Conservation (phyloP, 1,140 invertebrate species). For the Calycopis cecrops region DNA sequence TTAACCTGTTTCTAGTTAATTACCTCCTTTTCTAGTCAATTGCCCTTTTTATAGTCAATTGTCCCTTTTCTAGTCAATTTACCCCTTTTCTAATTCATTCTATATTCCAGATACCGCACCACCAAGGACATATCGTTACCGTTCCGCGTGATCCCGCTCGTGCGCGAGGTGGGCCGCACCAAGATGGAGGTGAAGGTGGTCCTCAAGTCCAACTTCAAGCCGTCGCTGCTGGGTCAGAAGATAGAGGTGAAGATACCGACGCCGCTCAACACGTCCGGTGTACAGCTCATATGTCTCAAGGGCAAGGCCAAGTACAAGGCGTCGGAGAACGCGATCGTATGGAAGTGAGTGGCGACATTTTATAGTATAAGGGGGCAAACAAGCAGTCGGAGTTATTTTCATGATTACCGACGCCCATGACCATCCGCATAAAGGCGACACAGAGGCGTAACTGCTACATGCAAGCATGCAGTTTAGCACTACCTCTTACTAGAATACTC, state of each 20-base stretch:
- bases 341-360: conserved; percentile 97
- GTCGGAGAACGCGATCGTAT: conserved; percentile 99
- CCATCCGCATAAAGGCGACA: no score
- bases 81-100: no score
- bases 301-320: conserved; percentile 99
- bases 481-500: no score
- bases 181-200: conserved; percentile 99
- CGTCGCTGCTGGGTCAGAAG: conserved; percentile 98
- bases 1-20: no score
- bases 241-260: conserved; percentile 99
- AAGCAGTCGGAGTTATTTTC: background rate
- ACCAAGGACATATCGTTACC: conserved; percentile 99
- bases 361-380: conserved; percentile 2
- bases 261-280: conserved; percentile 98
- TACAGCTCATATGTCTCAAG: conserved; percentile 99
- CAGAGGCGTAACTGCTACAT: no score
- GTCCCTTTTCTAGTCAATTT: no score
- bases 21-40: no score
- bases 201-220: conserved; percentile 99
- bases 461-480: no score
- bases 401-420: no score
- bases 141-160: conserved; percentile 98
- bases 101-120: conserved; percentile 90
- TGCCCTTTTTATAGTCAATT: no score
- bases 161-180: conserved; percentile 97